A percentile compares a stretch with the other conserved stretches of the same genome.
Conservation (phyloP, 2,113 vertebrate genomes). For the Poeciliopsis occidentalis region DNA sequence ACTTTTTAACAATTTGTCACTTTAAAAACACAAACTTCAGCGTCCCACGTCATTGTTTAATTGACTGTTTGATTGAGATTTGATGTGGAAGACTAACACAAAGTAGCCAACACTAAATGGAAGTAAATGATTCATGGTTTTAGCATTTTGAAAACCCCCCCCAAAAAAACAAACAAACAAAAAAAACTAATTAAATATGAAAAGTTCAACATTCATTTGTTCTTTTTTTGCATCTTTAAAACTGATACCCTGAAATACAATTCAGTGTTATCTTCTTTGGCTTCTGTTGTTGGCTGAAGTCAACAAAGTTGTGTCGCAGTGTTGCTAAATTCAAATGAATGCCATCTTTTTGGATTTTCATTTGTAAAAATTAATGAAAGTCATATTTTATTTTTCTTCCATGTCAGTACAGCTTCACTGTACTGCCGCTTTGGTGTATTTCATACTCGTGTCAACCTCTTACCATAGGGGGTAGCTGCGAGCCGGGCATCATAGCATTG, state of each 20-base stretch:
- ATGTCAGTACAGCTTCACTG: slow-evolving; percentile 1
- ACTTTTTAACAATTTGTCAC: neutral
- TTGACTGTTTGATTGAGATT: neutral
- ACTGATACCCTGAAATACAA: neutral
- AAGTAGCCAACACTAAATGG: too few relatives aligned
- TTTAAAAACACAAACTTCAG: neutral
- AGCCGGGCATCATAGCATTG: slow-evolving; percentile 97
- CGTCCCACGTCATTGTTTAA: neutral
- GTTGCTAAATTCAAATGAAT: too few relatives aligned
- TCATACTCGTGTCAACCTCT: slow-evolving; percentile 65
- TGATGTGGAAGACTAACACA: neutral
- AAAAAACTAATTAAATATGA: neutral
- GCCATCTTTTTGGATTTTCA: too few relatives aligned
- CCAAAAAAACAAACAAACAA: too few relatives aligned
- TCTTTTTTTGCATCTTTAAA: neutral
- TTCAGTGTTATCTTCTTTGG: neutral
- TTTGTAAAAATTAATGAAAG: too few relatives aligned
- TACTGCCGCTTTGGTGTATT: slow-evolving; percentile 54
- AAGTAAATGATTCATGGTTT: too few relatives aligned
- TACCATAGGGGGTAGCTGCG: slow-evolving; percentile 92
- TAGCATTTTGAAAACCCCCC: too few relatives aligned
- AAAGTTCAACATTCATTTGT: neutral
- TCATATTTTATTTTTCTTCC: too few relatives aligned
- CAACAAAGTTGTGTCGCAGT: neutral
- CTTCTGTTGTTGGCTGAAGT: neutral